These are phyloP conservation scores for Sebastes fasciatus DNA, from an alignment of 2,113 vertebrate species.

Conservation along the genomic window DNA sequence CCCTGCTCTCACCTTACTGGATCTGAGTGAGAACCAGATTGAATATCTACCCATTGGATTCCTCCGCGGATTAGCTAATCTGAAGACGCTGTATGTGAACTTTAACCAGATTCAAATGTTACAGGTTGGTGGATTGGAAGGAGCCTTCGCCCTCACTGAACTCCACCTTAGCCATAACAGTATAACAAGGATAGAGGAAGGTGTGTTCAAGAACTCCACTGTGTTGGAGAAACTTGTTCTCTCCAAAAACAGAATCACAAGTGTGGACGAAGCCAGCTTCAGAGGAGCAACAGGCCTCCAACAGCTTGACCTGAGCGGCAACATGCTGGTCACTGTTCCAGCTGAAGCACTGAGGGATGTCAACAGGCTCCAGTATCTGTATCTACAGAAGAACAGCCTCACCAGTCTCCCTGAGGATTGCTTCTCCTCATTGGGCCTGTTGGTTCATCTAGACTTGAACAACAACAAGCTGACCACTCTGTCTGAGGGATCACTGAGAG, in stretches of 20 bases:
- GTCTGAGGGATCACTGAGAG: constrained; percentile 56
- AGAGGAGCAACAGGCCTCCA: constrained; percentile 55
- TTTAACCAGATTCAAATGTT: constrained; percentile 68
- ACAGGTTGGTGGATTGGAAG: constrained; percentile 59
- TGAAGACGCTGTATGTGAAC: constrained; percentile 67
- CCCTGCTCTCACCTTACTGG: constrained; percentile 62
- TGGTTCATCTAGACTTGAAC: constrained; percentile 70
- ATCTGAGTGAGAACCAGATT: constrained; percentile 75
- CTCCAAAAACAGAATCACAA: constrained; percentile 65
- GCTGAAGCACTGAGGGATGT: constrained; percentile 51
- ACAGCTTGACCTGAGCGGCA: constrained; percentile 74
- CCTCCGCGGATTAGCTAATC: constrained; percentile 62
- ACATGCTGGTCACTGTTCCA: constrained; percentile 62
- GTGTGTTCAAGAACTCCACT: constrained; percentile 62
- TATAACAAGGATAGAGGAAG: constrained; percentile 63
- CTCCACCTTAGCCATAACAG: constrained; percentile 68
- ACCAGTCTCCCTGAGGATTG: constrained; percentile 51
- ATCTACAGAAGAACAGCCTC: constrained; percentile 70
- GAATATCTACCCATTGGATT: constrained; percentile 39
- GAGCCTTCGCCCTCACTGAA: constrained; percentile 51
- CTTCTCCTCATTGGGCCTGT: constrained; percentile 48
- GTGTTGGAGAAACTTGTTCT: constrained; percentile 65
- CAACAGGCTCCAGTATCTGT: constrained; percentile 50
- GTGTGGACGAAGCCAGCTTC: constrained; percentile 49
- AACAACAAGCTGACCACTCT: constrained; percentile 64